Base-by-base conservation (phyloP, 2,888 invertebrate genomes). In the Masnerella sp. region DNA sequence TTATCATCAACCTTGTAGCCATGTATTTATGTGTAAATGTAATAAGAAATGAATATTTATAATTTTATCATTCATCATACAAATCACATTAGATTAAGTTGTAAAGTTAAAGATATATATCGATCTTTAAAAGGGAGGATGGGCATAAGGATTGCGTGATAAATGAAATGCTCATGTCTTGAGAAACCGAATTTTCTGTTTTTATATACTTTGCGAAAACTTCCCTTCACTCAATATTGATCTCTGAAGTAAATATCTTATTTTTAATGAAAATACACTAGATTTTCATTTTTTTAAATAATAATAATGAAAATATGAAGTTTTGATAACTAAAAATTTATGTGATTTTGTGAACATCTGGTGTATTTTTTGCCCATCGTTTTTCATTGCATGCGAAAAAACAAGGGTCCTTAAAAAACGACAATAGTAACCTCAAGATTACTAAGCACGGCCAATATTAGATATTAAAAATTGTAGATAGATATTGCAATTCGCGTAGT, bases 381-480 rank as follows among this genome's bases (percentile, higher is more conserved):
- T 12, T 14, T 34, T 34, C 4, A 12, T 8, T 34, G 11, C 11
- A 34, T 3, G n/a, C 9, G 40, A 18, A 2, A 40, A 18, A 28
- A 20, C 45, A 52, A 72, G 49, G 62, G 64, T 70, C 71, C 59
- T 68, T 14, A 56, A 67, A n/a, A 49, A 52, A 38, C 20, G 58
- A 64, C 52, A 54, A 61, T 73, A 58, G 61, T 43, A 70, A 76
- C 67, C 69, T 72, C 70, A 73, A 76, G 69, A 67, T 56, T 69
- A 72, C 70, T 76, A 70, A 73, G 68, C 74, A 81, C 80, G 83
- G 82, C 84, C 84, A 84, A 85, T 84, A 84, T 75, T 86, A 84
- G 80, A 75, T 77, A 78, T 77, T 80, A 82, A 82, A 64, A 70
- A 61, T 67, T 85, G 85, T 87, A 87, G 83, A 86, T 86, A 87